Percentiles rank a stretch among this genome's conserved stretches.
These are phyloP conservation scores for Siniperca scherzeri DNA, from an alignment of 2,797 vertebrate genomes.

Conservation along the genomic window DNA sequence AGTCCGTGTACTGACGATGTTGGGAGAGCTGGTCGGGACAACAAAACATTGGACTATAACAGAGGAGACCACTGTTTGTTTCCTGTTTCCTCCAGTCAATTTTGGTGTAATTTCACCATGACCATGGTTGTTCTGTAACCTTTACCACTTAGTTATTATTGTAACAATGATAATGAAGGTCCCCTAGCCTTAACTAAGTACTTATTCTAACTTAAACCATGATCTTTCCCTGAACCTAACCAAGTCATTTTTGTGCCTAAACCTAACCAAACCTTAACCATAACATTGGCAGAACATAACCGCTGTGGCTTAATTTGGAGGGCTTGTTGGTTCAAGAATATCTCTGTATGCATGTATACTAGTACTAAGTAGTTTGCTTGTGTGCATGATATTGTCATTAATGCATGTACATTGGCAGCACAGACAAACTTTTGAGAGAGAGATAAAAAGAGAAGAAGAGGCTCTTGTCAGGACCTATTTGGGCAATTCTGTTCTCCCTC, in stretches of 20 bases:
- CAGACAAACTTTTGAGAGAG: conserved; percentile 9
- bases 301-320: background rate
- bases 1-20: background rate
- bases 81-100: no score
- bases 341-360: background rate
- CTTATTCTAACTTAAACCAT: no score
- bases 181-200: no score
- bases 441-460: background rate
- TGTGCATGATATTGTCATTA: background rate
- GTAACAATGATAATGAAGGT: no score
- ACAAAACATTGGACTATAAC: background rate
- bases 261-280: no score
- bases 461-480: conserved; percentile 9
- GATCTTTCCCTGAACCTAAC: no score
- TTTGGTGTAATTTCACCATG: no score
- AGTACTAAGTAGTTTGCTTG: background rate
- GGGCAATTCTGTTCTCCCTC: background rate
- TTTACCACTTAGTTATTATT: no score
- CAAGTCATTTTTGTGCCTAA: no score
- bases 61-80: no score
- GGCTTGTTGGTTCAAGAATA: background rate
- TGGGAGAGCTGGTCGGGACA: background rate
- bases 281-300: no score
- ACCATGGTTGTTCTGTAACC: no score
- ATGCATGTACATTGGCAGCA: background rate